Conservation (phyloP, 2,113 vertebrate species). For the Arenaria interpres region DNA sequence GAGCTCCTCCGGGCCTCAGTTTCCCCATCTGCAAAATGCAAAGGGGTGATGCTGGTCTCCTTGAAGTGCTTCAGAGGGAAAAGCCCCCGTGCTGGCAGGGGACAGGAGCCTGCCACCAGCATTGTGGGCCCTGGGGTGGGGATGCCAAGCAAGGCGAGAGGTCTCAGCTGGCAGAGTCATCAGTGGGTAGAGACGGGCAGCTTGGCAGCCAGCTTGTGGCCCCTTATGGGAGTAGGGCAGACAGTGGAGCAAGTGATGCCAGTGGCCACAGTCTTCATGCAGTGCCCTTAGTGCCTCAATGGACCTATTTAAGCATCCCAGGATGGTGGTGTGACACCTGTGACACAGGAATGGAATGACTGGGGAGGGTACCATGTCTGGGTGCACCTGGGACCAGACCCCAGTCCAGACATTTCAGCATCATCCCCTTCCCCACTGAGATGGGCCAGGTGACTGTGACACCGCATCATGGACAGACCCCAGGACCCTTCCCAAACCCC, state of each 20-base stretch:
- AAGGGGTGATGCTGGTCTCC: neutral
- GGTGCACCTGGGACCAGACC: neutral
- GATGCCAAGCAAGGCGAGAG: neutral
- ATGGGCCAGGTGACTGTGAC: neutral
- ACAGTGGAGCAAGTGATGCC: neutral
- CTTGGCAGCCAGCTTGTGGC: neutral
- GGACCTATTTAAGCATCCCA: neutral
- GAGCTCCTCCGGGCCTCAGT: neutral
- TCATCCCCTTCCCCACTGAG: neutral
- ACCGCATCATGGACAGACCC: neutral
- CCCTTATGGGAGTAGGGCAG: neutral
- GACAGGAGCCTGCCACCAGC: neutral
- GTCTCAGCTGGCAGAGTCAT: neutral
- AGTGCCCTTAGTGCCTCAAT: neutral
- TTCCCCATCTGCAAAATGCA: neutral
- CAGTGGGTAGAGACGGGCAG: neutral
- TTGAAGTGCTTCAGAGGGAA: neutral
- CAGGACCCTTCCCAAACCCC: neutral
- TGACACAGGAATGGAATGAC: neutral
- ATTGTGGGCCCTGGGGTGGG: neutral
- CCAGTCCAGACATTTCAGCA: neutral
- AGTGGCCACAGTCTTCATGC: rapidly evolving
- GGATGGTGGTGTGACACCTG: rapidly evolving
- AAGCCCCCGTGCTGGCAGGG: neutral
- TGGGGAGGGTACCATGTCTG: neutral